A percentile compares a stretch with the other conserved stretches of the same genome.
Conservation (phyloP, 2,797 vertebrate species). For the Myotis vivesi region DNA sequence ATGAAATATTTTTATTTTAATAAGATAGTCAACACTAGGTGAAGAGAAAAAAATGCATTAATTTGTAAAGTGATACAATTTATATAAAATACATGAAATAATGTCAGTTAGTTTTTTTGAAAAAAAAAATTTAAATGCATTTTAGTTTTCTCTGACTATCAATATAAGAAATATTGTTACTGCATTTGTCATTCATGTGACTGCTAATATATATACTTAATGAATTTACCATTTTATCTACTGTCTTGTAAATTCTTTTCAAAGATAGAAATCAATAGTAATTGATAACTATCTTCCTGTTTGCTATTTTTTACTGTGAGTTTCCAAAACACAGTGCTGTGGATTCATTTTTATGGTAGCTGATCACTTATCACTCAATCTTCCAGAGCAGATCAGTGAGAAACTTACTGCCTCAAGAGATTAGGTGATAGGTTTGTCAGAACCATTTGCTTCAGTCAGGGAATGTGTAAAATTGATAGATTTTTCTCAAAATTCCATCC, state of each 20-base stretch:
- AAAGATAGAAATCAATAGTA: not conserved
- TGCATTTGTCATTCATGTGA: not conserved
- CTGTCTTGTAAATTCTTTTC: not conserved
- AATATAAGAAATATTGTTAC: not conserved
- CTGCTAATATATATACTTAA: not conserved
- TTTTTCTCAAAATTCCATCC: constrained; percentile 48
- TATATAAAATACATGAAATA: not conserved
- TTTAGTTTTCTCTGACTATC: not conserved
- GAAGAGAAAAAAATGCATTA: not conserved
- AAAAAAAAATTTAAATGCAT: constrained; percentile 4
- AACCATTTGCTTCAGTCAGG: constrained; percentile 35
- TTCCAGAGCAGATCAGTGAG: constrained; percentile 66
- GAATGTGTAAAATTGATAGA: constrained; percentile 62
- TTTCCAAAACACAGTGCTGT: constrained; percentile 37
- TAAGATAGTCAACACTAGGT: constrained; percentile 40
- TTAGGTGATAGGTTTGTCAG: constrained; percentile 58
- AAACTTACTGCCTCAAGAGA: constrained; percentile 60
- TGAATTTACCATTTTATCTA: not conserved
- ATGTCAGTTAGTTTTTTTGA: constrained; percentile 20
- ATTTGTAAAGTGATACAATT: not conserved
- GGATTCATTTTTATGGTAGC: constrained; percentile 63
- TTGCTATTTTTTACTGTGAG: constrained; percentile 61
- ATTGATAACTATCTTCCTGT: constrained; percentile 40
- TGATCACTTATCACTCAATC: constrained; percentile 55
- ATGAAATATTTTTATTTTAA: constrained; percentile 48